Conservation (phyloP, 1,140 invertebrate genomes). For the Hesperophylax magnus region DNA sequence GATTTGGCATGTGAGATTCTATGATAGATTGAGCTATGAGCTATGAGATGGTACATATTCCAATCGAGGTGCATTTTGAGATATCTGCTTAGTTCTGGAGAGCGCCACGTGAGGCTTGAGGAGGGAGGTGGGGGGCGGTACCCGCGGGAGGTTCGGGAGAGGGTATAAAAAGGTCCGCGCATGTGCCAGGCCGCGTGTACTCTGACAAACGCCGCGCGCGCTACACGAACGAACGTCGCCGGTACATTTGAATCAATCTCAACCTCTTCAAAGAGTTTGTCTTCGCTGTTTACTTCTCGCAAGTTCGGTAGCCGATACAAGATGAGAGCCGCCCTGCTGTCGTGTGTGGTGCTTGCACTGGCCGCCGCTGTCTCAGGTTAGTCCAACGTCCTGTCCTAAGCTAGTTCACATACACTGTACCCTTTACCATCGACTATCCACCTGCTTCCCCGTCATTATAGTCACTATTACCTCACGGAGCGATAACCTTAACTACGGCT, state of each 20-base stretch:
- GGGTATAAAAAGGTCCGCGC: conserved; percentile 37
- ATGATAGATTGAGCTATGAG: no score
- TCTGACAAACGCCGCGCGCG: conserved; percentile 41
- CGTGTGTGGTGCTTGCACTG: conserved; percentile 42
- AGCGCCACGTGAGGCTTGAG: background rate
- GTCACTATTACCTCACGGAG: no score
- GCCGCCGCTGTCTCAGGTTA: conserved; percentile 48
- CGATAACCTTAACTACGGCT: no score
- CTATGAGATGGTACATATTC: background rate
- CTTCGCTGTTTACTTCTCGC: background rate
- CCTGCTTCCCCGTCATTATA: background rate
- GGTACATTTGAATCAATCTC: conserved; percentile 13
- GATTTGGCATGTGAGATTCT: conserved; percentile 10
- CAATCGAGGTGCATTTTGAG: conserved; percentile 30
- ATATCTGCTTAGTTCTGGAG: conserved; percentile 22
- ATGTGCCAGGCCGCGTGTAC: conserved; percentile 41
- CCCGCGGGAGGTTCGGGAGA: conserved; percentile 36
- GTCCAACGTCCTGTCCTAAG: background rate
- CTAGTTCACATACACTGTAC: background rate
- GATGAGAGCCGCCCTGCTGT: conserved; percentile 37
- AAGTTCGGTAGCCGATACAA: conserved; percentile 24
- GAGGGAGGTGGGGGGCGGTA: background rate
- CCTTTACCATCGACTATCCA: no score
- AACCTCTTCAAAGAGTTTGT: background rate
- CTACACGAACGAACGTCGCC: conserved; percentile 17